Conservation (phyloP, 2,797 vertebrate species). For the Sebastes diploproa region DNA sequence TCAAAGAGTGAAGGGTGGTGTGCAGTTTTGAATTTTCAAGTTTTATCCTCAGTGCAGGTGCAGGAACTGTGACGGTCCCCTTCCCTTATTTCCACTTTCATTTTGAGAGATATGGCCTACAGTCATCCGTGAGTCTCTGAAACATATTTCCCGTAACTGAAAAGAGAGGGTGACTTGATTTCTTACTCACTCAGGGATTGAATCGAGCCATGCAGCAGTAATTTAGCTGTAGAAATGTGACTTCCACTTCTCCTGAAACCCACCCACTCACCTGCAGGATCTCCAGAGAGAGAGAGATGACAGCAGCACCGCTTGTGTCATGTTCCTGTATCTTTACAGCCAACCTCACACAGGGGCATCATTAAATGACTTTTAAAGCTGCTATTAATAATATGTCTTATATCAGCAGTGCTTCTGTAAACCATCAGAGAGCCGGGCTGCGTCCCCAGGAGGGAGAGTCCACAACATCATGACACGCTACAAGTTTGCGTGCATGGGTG, state of each 20-base stretch:
- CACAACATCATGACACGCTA: slow-evolving; percentile 8
- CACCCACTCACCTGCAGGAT: slow-evolving; percentile 24
- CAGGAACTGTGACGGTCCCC: neutral
- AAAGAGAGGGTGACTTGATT: slow-evolving; percentile 5
- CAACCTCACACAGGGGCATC: neutral
- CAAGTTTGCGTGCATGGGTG: slow-evolving; percentile 48
- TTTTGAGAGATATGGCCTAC: neutral
- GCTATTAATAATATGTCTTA: neutral
- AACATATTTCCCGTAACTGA: neutral
- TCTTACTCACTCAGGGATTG: neutral
- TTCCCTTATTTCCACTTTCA: neutral
- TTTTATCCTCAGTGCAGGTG: neutral
- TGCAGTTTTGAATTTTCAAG: neutral
- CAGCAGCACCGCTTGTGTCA: neutral
- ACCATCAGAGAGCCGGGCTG: slow-evolving; percentile 16
- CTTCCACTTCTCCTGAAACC: slow-evolving; percentile 3
- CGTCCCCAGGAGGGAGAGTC: slow-evolving; percentile 23
- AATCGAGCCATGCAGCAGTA: neutral
- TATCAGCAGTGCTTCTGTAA: neutral
- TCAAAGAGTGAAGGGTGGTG: neutral
- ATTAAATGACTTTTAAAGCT: neutral
- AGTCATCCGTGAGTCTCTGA: neutral
- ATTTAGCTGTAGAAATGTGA: neutral
- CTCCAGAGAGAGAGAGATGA: slow-evolving; percentile 11
- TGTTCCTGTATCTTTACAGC: neutral